phyloP scores from a whole-genome alignment of 2,888 invertebrate species.

The Drosophila subquinaria region DNA sequence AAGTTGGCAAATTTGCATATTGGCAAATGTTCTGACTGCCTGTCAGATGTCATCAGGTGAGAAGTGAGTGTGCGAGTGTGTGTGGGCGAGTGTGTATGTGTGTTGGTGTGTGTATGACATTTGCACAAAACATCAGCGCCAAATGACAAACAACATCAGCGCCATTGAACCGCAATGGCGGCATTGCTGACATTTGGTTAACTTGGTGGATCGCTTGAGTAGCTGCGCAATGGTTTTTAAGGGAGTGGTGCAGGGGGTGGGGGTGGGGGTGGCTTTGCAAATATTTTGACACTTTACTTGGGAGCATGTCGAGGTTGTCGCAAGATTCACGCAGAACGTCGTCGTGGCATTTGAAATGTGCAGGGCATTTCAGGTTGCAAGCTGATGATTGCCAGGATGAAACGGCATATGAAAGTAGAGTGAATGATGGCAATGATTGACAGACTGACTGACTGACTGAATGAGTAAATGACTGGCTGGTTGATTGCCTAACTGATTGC shows the following conservation, averaged over 20 bases:
- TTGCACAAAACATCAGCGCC: slow-evolving; percentile 42
- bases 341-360: slow-evolving; percentile 45
- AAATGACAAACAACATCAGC: slow-evolving; percentile 72
- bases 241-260: not conserved
- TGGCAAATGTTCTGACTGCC: slow-evolving; percentile 60
- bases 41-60: slow-evolving; percentile 40
- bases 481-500: slow-evolving; percentile 39
- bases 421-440: slow-evolving; percentile 26
- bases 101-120: slow-evolving; percentile 45
- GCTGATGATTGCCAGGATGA: slow-evolving; percentile 45
- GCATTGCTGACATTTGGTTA: slow-evolving; percentile 64
- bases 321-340: slow-evolving; percentile 21
- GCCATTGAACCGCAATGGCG: slow-evolving; percentile 75
- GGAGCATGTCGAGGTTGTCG: slow-evolving; percentile 52
- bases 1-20: slow-evolving; percentile 66
- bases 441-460: not conserved
- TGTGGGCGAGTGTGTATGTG: not conserved
- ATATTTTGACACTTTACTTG: slow-evolving; percentile 81
- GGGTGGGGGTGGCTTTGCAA: slow-evolving; percentile 48
- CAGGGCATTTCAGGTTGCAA: slow-evolving; percentile 30
- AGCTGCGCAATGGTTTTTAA: slow-evolving; percentile 4
- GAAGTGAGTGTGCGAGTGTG: slow-evolving; percentile 6
- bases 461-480: slow-evolving; percentile 13
- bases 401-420: slow-evolving; percentile 62
- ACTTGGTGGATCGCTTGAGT: slow-evolving; percentile 28